A percentile compares a stretch with the other conserved stretches of the same genome.
Conservation (phyloP, 2,797 vertebrate genomes). For the Phrynocephalus guinanensis region DNA sequence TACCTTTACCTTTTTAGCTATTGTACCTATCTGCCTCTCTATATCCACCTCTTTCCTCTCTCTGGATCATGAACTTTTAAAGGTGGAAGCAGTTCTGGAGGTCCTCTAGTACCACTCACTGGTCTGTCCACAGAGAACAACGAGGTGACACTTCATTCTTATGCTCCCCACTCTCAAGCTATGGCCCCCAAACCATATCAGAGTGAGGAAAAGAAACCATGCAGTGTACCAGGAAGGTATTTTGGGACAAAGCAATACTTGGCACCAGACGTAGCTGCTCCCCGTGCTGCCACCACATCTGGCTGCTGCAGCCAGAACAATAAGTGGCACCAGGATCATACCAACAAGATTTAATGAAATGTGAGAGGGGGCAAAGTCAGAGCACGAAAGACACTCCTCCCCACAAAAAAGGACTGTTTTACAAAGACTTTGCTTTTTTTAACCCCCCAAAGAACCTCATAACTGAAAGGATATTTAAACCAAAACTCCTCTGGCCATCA, state of each 20-base stretch:
- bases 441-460: too few relatives aligned
- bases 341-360: neutral
- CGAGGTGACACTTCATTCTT: too few relatives aligned
- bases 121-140: neutral
- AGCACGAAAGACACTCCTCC: too few relatives aligned
- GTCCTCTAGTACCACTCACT: neutral
- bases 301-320: too few relatives aligned
- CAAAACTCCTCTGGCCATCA: neutral
- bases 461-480: neutral
- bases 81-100: neutral
- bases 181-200: too few relatives aligned
- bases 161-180: neutral
- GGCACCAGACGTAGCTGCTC: too few relatives aligned
- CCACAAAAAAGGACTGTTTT: too few relatives aligned
- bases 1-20: too few relatives aligned
- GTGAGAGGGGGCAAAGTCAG: too few relatives aligned
- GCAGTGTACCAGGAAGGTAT: neutral
- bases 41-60: neutral
- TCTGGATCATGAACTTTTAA: neutral
- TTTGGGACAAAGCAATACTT: neutral
- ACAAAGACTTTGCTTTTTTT: too few relatives aligned
- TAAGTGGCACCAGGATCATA: neutral
- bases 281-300: too few relatives aligned
- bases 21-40: neutral
- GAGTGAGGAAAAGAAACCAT: too few relatives aligned